Evolutionary conservation across 2,113 vertebrate genomes (phyloP).

Genomic region (Callionymus lyra): DNA sequence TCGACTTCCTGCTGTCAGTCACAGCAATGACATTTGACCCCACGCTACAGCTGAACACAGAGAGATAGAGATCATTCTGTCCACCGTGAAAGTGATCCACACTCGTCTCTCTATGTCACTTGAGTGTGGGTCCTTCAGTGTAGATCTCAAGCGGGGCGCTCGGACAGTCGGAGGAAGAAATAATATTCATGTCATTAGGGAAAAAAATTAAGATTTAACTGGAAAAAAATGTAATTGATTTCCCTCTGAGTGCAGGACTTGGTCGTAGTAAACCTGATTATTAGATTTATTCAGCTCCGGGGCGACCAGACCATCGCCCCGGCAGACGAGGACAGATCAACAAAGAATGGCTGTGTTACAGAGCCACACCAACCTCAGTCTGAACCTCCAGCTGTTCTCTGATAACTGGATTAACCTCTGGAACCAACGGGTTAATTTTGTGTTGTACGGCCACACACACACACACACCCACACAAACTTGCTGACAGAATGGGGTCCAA

Average conservation of each 20-base stretch:
- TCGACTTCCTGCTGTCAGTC: conserved; percentile 43
- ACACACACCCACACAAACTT: conserved; percentile 4
- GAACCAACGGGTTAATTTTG: conserved; percentile 14
- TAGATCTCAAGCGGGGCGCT: too few relatives aligned
- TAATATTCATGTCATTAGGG: too few relatives aligned
- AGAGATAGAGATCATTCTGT: not conserved
- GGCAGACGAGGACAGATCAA: conserved; percentile 6
- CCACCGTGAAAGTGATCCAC: conserved; percentile 6
- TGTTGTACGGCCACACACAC: not conserved
- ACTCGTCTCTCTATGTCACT: not conserved
- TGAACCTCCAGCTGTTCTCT: conserved; percentile 41
- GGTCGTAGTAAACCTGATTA: too few relatives aligned
- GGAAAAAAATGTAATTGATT: too few relatives aligned
- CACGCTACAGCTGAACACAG: conserved; percentile 1
- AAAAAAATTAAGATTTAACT: too few relatives aligned
- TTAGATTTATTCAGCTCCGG: not conserved
- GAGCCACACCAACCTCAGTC: conserved; percentile 23
- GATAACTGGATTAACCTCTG: conserved; percentile 48
- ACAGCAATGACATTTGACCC: conserved; percentile 1
- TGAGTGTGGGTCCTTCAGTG: not conserved
- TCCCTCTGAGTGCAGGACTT: too few relatives aligned
- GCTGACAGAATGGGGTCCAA: too few relatives aligned
- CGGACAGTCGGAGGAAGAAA: too few relatives aligned
- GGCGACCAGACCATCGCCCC: not conserved
- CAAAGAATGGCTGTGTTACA: conserved; percentile 47